Evolutionary conservation across 2,888 invertebrate species (phyloP).

Genomic region (Euspilapteryx auroguttella): DNA sequence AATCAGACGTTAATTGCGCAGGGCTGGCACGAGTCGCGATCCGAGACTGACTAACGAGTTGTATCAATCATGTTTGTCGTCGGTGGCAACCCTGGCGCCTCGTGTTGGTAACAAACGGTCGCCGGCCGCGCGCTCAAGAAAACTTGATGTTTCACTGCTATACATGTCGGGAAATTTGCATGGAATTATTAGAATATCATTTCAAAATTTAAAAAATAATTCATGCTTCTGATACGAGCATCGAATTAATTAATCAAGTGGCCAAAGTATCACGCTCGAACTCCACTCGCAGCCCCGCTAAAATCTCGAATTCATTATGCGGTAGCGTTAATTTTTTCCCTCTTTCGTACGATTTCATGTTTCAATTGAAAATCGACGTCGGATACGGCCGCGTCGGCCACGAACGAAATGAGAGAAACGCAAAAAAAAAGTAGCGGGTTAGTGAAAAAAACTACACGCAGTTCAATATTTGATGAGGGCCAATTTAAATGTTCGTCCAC

Average conservation of each 20-base stretch:
- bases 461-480: conserved; percentile 60
- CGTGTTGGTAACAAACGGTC: conserved; percentile 13
- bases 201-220: too few relatives aligned
- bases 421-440: conserved; percentile 36
- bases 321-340: too few relatives aligned
- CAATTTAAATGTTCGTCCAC: conserved; percentile 60
- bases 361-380: conserved; percentile 13
- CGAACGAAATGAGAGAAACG: conserved; percentile 18
- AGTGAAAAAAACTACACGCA: conserved; percentile 56
- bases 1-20: conserved; percentile 53
- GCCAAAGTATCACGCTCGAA: too few relatives aligned
- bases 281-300: too few relatives aligned
- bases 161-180: too few relatives aligned
- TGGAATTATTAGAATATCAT: too few relatives aligned
- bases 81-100: conserved; percentile 38
- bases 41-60: conserved; percentile 56
- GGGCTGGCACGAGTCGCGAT: conserved; percentile 44
- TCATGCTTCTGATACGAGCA: too few relatives aligned
- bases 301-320: too few relatives aligned
- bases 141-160: too few relatives aligned
- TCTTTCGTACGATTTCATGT: background rate
- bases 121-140: too few relatives aligned
- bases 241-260: too few relatives aligned
- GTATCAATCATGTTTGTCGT: conserved; percentile 54
- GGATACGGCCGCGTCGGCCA: conserved; percentile 20